Evolutionary conservation across 1,140 invertebrate genomes (phyloP).

Genomic region (Zaprionus kolodkinae): DNA sequence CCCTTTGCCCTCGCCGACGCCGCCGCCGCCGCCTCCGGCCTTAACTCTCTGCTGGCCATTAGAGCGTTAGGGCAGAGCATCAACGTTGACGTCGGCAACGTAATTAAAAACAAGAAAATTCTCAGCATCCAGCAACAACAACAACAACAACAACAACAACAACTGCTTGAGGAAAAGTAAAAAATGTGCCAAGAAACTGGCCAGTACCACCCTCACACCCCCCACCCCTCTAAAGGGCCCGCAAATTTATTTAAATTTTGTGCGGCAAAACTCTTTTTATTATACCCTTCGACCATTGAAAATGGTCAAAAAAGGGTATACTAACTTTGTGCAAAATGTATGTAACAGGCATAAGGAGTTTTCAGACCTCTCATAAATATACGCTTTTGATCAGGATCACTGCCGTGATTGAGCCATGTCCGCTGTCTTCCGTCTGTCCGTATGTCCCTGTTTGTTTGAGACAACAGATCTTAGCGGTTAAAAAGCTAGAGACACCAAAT

Average conservation of each 20-base stretch:
- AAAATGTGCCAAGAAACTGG: conserved; percentile 73
- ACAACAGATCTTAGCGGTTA: too few species aligned
- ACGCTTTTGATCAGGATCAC: too few species aligned
- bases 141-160: conserved; percentile 39
- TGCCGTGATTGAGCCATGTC: too few species aligned
- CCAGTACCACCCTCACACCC: too few species aligned
- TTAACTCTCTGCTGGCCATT: conserved; percentile 54
- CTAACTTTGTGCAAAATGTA: too few species aligned
- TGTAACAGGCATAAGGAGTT: too few species aligned
- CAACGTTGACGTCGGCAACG: conserved; percentile 60
- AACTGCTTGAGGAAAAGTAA: conserved; percentile 7
- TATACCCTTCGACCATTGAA: too few species aligned
- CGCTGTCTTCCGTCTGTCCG: too few species aligned
- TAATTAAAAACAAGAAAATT: conserved; percentile 79
- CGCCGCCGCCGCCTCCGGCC: neutral
- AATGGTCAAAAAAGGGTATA: too few species aligned
- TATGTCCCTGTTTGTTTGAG: too few species aligned
- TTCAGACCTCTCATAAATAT: too few species aligned
- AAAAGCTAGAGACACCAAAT: too few species aligned
- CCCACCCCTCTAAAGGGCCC: conserved; percentile 3
- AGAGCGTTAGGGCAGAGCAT: conserved; percentile 45
- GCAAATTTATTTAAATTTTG: conserved; percentile 78
- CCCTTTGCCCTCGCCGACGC: neutral
- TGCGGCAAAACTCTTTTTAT: conserved; percentile 59
- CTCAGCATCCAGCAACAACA: conserved; percentile 38